Evolutionary conservation across 2,888 invertebrate species (phyloP).

Genomic region (Ommatoiulus sabulosus): DNA sequence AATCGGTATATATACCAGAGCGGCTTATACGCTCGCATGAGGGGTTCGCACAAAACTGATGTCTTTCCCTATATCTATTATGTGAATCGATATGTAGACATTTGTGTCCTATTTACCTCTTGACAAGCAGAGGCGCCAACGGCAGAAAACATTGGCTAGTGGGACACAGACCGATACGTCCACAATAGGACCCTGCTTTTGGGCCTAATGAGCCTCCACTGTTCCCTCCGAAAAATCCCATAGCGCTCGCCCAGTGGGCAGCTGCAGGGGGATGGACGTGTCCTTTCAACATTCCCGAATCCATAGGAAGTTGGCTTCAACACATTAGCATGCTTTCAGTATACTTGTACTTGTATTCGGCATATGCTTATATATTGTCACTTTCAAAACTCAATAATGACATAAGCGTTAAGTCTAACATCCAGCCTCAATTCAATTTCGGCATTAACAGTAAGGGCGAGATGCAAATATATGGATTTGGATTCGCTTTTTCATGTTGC

Average conservation of each 20-base stretch:
- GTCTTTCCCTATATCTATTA: constrained; percentile 30
- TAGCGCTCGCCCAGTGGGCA: constrained; percentile 26
- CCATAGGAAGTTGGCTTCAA: not conserved
- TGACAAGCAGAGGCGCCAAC: constrained; percentile 36
- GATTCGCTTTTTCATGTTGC: too few relatives aligned
- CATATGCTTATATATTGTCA: not conserved
- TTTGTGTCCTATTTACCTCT: constrained; percentile 23
- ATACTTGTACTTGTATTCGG: not conserved
- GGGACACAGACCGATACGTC: constrained; percentile 9
- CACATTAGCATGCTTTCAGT: not conserved
- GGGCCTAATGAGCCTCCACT: constrained; percentile 39
- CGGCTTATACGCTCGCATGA: not conserved
- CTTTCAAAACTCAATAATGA: not conserved
- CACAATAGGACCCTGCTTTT: not conserved
- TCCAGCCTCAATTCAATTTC: not conserved
- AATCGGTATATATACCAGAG: constrained; percentile 23
- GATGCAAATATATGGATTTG: too few relatives aligned
- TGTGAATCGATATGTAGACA: constrained; percentile 36
- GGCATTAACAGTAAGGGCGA: too few relatives aligned
- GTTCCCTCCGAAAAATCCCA: constrained; percentile 29
- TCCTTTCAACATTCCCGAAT: not conserved
- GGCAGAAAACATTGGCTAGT: constrained; percentile 36
- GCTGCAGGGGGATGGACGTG: constrained; percentile 20
- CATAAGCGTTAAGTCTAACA: not conserved
- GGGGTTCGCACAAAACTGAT: constrained; percentile 21